Conservation (phyloP, 2,797 vertebrate species). For the Hipposideros larvatus region DNA sequence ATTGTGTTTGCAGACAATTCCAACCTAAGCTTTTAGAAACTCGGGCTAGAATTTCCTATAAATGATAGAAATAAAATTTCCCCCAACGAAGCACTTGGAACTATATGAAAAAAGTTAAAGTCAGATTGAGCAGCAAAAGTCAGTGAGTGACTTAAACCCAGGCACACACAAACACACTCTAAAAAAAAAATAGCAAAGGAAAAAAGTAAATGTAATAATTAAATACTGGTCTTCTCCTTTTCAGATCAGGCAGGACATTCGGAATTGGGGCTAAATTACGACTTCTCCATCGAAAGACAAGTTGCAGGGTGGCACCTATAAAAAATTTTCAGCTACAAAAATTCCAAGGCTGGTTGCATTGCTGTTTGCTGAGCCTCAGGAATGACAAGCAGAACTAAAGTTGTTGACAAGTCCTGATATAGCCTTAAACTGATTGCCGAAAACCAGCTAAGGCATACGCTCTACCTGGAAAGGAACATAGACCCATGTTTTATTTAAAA, state of each 20-base stretch:
- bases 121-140: background rate
- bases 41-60: background rate
- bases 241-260: background rate
- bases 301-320: background rate
- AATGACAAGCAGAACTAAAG: background rate
- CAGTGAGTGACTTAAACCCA: background rate
- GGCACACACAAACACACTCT: rapidly evolving
- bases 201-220: background rate
- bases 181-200: background rate
- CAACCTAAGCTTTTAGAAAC: background rate
- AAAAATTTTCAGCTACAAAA: background rate
- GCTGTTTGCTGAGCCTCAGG: background rate
- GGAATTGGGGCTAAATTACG: background rate
- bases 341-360: background rate
- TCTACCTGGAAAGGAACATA: background rate
- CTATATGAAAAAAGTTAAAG: background rate
- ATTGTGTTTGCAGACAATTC: background rate
- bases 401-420: background rate
- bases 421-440: background rate
- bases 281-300: background rate
- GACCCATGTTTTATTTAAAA: background rate
- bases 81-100: background rate
- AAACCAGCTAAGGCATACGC: background rate
- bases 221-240: background rate
- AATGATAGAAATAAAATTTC: constrained; percentile 2